A percentile compares a stretch with the other conserved stretches of the same genome.
Evolutionary conservation across 2,797 vertebrate genomes (phyloP).

Genomic region (Melanotaenia maccullochi): DNA sequence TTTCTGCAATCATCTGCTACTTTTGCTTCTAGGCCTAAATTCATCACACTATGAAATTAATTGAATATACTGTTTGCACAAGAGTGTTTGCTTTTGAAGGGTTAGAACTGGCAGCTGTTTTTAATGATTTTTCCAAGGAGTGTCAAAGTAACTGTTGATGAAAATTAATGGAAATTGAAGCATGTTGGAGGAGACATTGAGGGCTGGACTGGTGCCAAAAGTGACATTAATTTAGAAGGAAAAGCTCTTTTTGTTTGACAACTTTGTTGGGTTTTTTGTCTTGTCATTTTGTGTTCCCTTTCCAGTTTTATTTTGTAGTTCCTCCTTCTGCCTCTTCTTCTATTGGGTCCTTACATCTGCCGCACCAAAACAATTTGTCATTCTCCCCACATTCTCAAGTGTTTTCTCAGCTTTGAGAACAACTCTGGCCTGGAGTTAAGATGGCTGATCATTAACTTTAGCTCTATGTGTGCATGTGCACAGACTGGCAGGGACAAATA

Average conservation of each 20-base stretch:
- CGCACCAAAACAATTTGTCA: neutral
- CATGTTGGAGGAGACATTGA: neutral
- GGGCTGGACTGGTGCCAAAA: conserved; percentile 18
- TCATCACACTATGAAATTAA: neutral
- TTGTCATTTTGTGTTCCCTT: no score
- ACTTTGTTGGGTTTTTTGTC: no score
- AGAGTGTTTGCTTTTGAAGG: neutral
- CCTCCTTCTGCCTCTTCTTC: no score
- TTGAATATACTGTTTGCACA: neutral
- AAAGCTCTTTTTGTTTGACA: conserved; percentile 19
- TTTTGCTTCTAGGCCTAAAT: conserved; percentile 7
- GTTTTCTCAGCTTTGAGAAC: conserved; percentile 19
- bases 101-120: neutral
- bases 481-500: conserved; percentile 10
- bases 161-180: neutral
- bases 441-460: conserved; percentile 37
- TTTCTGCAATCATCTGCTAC: neutral
- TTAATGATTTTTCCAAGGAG: neutral
- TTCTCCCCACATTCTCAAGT: conserved; percentile 3
- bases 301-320: no score
- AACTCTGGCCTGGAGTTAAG: conserved; percentile 25
- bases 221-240: conserved; percentile 18
- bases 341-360: no score
- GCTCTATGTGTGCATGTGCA: neutral
- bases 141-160: neutral